These are phyloP conservation scores for Drosophila ogumai DNA, from an alignment of 1,140 invertebrate genomes.

Conservation along the genomic window DNA sequence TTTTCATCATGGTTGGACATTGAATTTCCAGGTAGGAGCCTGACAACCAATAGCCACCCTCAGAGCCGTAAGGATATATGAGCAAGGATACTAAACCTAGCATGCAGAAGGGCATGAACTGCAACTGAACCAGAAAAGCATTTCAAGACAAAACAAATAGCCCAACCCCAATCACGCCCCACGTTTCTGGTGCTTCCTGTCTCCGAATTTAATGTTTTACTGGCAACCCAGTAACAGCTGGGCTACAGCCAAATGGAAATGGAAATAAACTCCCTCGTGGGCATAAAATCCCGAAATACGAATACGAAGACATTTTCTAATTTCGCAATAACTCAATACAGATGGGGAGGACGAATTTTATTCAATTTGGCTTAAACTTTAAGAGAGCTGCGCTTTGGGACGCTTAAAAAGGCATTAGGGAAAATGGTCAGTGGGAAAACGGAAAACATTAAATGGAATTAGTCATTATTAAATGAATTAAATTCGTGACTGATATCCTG, in stretches of 20 bases:
- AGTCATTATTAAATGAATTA: too few species aligned
- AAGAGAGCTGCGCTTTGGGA: not conserved
- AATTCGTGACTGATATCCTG: too few species aligned
- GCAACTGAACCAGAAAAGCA: slow-evolving; percentile 6
- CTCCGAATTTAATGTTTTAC: slow-evolving; percentile 17
- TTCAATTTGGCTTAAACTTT: slow-evolving; percentile 1
- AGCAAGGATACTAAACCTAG: not conserved
- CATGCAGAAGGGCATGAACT: slow-evolving; percentile 6
- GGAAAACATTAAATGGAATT: too few species aligned
- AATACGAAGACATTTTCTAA: slow-evolving; percentile 15
- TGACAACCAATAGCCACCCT: not conserved
- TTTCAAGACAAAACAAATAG: slow-evolving; percentile 59
- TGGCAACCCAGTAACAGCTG: slow-evolving; percentile 21
- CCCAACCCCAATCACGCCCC: slow-evolving; percentile 9
- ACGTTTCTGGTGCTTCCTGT: slow-evolving; percentile 20
- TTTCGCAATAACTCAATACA: slow-evolving; percentile 14
- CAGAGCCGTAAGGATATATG: slow-evolving; percentile 8
- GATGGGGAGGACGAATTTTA: not conserved
- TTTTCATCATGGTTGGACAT: not conserved
- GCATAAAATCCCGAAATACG: slow-evolving; percentile 4
- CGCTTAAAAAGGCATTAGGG: not conserved
- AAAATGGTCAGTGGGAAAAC: not conserved
- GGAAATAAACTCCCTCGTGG: slow-evolving; percentile 10
- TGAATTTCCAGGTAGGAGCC: not conserved
- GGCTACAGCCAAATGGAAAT: slow-evolving; percentile 10